Percentiles rank a stretch among this genome's conserved stretches.
These are phyloP conservation scores for Caenorhabditis sp. DNA, from an alignment of 2,888 invertebrate genomes.

Conservation along the genomic window DNA sequence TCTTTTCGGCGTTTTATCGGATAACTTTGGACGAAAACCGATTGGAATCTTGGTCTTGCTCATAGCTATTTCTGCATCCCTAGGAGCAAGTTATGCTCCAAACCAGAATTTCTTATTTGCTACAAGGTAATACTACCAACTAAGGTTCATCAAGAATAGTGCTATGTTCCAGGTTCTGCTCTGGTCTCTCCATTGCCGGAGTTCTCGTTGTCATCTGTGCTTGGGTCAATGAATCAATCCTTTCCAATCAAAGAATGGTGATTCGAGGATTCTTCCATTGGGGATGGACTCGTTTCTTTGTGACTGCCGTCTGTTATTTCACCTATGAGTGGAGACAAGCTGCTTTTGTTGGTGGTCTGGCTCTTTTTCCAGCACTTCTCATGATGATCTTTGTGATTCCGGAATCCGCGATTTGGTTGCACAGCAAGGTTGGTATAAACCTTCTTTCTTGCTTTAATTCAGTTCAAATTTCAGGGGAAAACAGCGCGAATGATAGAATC, in stretches of 20 bases:
- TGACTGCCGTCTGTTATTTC: constrained; percentile 73
- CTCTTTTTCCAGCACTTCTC: constrained; percentile 74
- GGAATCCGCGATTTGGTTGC: constrained; percentile 81
- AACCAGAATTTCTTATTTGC: constrained; percentile 8
- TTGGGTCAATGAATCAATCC: constrained; percentile 78
- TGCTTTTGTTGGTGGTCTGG: constrained; percentile 68
- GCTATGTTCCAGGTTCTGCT: constrained; percentile 65
- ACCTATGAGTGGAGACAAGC: constrained; percentile 77
- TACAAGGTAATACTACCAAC: constrained; percentile 1
- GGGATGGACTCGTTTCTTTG: constrained; percentile 74
- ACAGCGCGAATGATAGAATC: constrained; percentile 70
- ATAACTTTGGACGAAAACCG: constrained; percentile 67
- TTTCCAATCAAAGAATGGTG: constrained; percentile 79
- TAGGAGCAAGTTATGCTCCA: constrained; percentile 13
- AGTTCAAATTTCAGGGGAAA: constrained; percentile 3
- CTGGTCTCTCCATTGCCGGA: constrained; percentile 75
- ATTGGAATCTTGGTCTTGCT: constrained; percentile 65
- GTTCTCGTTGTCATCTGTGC: constrained; percentile 78
- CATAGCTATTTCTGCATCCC: constrained; percentile 55
- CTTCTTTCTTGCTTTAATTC: too few species aligned
- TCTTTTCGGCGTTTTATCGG: constrained; percentile 71
- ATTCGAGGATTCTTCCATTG: constrained; percentile 81
- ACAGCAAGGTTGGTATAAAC: constrained; percentile 62
- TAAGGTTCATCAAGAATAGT: background rate
- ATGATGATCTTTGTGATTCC: constrained; percentile 78